These are phyloP conservation scores for Xenentodon cancila DNA, from an alignment of 2,797 vertebrate species.

Conservation along the genomic window DNA sequence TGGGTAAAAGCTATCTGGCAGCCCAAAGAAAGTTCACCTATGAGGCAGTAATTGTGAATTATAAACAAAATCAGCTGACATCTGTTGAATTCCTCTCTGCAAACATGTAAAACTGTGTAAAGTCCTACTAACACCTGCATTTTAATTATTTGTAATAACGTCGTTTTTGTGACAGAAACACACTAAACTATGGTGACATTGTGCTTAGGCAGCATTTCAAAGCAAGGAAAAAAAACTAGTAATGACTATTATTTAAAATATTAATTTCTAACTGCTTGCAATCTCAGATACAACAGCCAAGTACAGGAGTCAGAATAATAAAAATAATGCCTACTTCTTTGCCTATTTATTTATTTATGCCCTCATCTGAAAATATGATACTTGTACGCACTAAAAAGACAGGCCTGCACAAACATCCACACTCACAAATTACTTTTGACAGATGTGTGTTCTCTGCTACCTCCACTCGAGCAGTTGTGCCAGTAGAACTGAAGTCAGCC, in stretches of 20 bases:
- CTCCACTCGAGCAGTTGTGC: slow-evolving; percentile 76
- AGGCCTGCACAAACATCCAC: slow-evolving; percentile 22
- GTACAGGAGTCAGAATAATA: no score
- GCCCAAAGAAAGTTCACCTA: no score
- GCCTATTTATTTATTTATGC: not conserved
- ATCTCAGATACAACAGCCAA: no score
- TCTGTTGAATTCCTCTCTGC: not conserved
- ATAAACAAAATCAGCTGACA: not conserved
- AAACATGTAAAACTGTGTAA: not conserved
- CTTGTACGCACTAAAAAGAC: slow-evolving; percentile 20
- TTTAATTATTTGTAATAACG: not conserved
- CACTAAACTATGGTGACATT: no score
- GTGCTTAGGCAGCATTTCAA: no score
- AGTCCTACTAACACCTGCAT: not conserved
- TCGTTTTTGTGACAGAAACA: no score
- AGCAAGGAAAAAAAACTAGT: no score
- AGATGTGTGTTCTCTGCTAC: slow-evolving; percentile 56
- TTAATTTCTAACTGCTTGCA: no score
- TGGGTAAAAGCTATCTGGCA: no score
- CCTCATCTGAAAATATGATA: not conserved
- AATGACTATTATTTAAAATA: no score
- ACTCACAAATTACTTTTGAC: slow-evolving; percentile 51
- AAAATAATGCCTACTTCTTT: not conserved
- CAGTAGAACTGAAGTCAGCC: slow-evolving; percentile 52
- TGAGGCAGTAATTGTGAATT: no score